A percentile compares a stretch with the other conserved stretches of the same genome.
phyloP scores from a whole-genome alignment of 2,113 vertebrate species.

The Malurus alboscapulatus region DNA sequence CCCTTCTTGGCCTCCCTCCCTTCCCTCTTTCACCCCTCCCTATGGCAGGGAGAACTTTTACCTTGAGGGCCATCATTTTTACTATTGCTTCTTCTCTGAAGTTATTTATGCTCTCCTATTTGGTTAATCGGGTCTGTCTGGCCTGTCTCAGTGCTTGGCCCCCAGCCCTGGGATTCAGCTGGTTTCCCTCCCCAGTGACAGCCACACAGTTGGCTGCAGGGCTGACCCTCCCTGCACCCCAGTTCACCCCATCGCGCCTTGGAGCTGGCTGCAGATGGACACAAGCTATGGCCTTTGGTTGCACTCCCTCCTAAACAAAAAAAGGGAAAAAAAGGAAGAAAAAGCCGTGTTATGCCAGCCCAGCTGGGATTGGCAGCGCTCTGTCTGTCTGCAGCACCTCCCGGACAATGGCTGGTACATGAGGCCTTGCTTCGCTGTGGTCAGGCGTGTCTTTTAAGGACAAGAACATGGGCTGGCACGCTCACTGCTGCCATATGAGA shows the following conservation, averaged over 20 bases:
- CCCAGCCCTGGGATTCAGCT: conserved; percentile 8
- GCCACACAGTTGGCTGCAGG: background rate
- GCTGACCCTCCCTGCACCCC: background rate
- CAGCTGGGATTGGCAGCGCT: background rate
- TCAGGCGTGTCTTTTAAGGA: conserved; percentile 32
- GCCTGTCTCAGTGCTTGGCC: background rate
- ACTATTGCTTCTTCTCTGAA: background rate
- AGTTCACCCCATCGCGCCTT: accelerated
- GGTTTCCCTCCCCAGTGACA: background rate
- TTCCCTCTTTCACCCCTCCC: background rate
- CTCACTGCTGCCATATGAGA: background rate
- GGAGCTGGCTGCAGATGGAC: background rate
- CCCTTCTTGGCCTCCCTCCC: background rate
- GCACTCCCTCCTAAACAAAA: background rate
- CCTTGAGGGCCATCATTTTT: background rate
- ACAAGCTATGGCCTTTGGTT: background rate
- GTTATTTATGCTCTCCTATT: conserved; percentile 17
- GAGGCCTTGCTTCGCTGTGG: background rate
- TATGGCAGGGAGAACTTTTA: background rate
- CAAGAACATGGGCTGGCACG: background rate
- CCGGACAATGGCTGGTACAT: background rate
- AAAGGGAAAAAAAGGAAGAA: accelerated
- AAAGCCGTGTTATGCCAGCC: background rate
- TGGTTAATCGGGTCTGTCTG: background rate
- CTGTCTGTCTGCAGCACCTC: background rate